A percentile compares a stretch with the other conserved stretches of the same genome.
These are phyloP conservation scores for Verasper variegatus DNA, from an alignment of 2,113 vertebrate species.

Conservation along the genomic window DNA sequence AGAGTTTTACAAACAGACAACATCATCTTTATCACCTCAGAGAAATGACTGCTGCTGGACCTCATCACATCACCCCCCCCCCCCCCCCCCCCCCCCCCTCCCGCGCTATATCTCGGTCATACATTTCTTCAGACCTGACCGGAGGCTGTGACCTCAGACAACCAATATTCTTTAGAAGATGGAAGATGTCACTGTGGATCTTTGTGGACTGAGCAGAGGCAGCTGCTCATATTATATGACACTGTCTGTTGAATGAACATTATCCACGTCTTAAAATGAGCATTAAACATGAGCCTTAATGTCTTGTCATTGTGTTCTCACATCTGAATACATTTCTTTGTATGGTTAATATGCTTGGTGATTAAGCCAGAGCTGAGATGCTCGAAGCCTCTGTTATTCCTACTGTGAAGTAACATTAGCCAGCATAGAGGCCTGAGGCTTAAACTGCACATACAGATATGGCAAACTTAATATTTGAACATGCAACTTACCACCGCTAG, in stretches of 20 bases:
- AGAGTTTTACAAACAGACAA: constrained; percentile 8
- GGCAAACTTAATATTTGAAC: constrained; percentile 4
- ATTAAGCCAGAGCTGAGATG: constrained; percentile 53
- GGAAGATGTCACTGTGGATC: background rate
- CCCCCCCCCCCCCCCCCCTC: too few species aligned
- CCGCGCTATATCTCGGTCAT: too few species aligned
- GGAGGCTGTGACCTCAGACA: constrained; percentile 4
- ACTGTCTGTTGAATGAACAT: constrained; percentile 39
- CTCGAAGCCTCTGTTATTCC: constrained; percentile 53
- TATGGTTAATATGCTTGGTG: constrained; percentile 57
- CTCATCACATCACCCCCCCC: too few species aligned
- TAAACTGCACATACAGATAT: background rate
- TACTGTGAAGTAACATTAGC: constrained; percentile 70
- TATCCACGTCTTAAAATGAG: constrained; percentile 50
- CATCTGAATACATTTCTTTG: constrained; percentile 52
- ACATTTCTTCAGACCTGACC: background rate
- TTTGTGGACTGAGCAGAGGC: background rate
- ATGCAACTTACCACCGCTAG: background rate
- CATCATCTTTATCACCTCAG: background rate
- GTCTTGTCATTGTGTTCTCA: constrained; percentile 53
- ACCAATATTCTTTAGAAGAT: constrained; percentile 1
- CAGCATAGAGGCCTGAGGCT: constrained; percentile 45
- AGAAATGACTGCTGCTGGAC: constrained; percentile 9
- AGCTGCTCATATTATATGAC: constrained; percentile 18
- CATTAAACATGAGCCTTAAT: constrained; percentile 69